phyloP scores from a whole-genome alignment of 2,113 vertebrate genomes.

The Sylvia atricapilla region DNA sequence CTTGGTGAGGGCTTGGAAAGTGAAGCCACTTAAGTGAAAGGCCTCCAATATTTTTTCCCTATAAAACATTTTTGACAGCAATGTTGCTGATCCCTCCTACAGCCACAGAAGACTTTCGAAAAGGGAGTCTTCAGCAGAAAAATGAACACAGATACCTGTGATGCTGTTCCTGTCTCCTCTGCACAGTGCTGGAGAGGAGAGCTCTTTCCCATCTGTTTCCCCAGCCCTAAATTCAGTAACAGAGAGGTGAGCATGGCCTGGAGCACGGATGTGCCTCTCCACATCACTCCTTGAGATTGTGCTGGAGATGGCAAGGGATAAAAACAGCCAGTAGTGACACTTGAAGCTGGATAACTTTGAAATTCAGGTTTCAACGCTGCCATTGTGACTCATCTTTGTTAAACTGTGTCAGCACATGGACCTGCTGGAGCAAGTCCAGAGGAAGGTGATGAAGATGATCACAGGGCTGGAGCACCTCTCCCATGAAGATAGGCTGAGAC shows the following conservation, averaged over 20 bases:
- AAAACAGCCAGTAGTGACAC: not conserved
- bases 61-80: not conserved
- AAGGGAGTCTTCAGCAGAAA: not conserved
- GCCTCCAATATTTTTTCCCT: not conserved
- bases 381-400: not conserved
- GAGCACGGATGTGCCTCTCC: not conserved
- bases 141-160: not conserved
- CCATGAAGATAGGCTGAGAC: not conserved
- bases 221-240: not conserved
- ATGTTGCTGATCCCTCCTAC: not conserved
- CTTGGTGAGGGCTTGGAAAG: not conserved
- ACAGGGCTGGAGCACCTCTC: not conserved
- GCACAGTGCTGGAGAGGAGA: not conserved
- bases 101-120: not conserved
- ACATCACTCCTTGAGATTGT: not conserved
- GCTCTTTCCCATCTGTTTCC: not conserved
- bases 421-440: not conserved
- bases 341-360: not conserved
- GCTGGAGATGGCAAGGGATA: not conserved
- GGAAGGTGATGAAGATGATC: not conserved
- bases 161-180: not conserved
- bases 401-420: not conserved
- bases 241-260: accelerated
- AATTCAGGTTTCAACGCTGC: not conserved
- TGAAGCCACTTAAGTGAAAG: not conserved